Evolutionary conservation across 2,888 invertebrate genomes (phyloP).

Genomic region (Emmelina monodactyla): DNA sequence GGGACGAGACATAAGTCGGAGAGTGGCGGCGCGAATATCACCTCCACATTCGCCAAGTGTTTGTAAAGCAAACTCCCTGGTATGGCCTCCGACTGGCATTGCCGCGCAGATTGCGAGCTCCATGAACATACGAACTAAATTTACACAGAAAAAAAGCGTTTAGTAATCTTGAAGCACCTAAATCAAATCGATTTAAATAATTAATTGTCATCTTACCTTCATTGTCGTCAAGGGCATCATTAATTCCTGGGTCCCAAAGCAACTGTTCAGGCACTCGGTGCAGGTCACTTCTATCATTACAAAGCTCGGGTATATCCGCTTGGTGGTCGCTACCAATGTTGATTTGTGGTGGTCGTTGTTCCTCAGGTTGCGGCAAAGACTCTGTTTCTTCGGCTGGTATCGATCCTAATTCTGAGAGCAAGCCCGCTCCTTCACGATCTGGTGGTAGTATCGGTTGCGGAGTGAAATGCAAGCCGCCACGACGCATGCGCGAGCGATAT

Average conservation of each 20-base stretch:
- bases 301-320: constrained; percentile 74
- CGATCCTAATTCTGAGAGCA: constrained; percentile 42
- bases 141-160: too few species aligned
- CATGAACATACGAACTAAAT: constrained; percentile 93
- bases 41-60: constrained; percentile 87
- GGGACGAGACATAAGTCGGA: constrained; percentile 81
- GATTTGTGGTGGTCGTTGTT: constrained; percentile 73
- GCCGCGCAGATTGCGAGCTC: constrained; percentile 96
- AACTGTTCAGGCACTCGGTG: constrained; percentile 74
- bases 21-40: constrained; percentile 87
- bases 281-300: constrained; percentile 53
- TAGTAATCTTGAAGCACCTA: too few species aligned
- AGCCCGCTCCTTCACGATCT: constrained; percentile 85
- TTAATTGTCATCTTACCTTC: too few species aligned
- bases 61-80: constrained; percentile 93
- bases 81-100: constrained; percentile 91
- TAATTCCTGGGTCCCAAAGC: constrained; percentile 87
- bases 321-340: constrained; percentile 90
- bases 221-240: constrained; percentile 72
- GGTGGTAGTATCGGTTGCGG: constrained; percentile 96
- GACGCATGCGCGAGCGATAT: constrained; percentile 56
- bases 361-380: constrained; percentile 37
- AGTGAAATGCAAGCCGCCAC: constrained; percentile 72
- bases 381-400: too few species aligned
- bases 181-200: too few species aligned